Evolutionary conservation across 2,888 invertebrate genomes (phyloP), one percentile per base, ranked within the genome.

Genomic region (Heliconius sara): DNA sequence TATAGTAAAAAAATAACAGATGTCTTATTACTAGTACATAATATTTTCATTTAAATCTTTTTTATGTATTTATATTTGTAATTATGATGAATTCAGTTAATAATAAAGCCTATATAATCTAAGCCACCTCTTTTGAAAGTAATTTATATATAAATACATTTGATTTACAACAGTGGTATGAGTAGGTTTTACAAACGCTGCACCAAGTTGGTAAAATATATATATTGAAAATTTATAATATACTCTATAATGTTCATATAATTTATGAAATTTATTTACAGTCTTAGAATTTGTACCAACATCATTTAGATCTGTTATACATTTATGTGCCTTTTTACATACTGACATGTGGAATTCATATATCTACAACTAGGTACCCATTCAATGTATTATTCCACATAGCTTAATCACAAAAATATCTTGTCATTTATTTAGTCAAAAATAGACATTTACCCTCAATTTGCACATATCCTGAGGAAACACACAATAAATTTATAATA

Each of bases 401-500:
- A 90, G 91, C 89, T 88, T 90, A 90, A 91, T 92, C 93, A 94
- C 92, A 94, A 93, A 93, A 93, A 94, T 93, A 93, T 89, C 90
- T 91, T 89, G 88, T 88, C 90, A 91, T 92, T 90, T 91, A 91
- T 90, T 90, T 91, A 84, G 89, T 92, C 91, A 93, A 94, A 94
- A 94, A 94, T 94, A 95, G 91, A 93, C 90, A 92, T 93, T 84
- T 91, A 86, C 92, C 90, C 89, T 91, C 89, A 90, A 90, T 84
- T 90, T 89, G 90, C 91, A 92, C 91, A 93, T 91, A 89, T 91
- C 91, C 88, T 88, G 91, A 92, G 91, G 91, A 92, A 92, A 93
- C 93, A 91, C 90, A 91, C 91, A 92, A 93, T 93, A 93, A 92
- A 92, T 93, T 93, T 93, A 93, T 92, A 91, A 92, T 93, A 93